Evolutionary conservation across 2,888 invertebrate genomes (phyloP).

Genomic region (Cheilosia pagana): DNA sequence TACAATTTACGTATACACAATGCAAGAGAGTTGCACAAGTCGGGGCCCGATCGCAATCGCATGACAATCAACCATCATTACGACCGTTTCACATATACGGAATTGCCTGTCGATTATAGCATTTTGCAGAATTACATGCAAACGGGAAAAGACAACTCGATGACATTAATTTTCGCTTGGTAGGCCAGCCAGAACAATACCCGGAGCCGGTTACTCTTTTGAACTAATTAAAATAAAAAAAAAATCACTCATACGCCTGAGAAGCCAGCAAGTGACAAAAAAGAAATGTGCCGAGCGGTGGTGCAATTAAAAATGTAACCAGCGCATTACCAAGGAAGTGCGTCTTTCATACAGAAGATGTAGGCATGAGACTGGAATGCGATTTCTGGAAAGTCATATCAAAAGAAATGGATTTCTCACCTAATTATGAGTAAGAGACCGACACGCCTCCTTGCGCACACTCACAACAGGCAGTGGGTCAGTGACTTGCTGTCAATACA

Average conservation of each 20-base stretch:
- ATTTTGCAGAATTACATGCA: constrained; percentile 13
- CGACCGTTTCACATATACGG: constrained; percentile 21
- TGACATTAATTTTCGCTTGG: constrained; percentile 48
- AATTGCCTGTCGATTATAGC: constrained; percentile 25
- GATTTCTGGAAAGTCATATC: background rate
- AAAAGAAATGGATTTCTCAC: constrained; percentile 62
- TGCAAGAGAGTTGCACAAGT: constrained; percentile 25
- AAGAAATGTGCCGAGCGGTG: constrained; percentile 4
- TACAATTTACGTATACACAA: constrained; percentile 7
- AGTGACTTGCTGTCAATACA: constrained; percentile 25
- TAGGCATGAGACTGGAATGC: constrained; percentile 22
- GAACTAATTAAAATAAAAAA: constrained; percentile 37
- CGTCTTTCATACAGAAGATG: background rate
- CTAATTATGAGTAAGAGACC: constrained; percentile 60
- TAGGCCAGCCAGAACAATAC: constrained; percentile 32
- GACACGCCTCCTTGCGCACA: constrained; percentile 48
- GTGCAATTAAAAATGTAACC: constrained; percentile 62
- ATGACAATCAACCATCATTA: constrained; percentile 49
- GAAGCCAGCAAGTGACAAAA: constrained; percentile 20
- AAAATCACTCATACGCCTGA: constrained; percentile 55
- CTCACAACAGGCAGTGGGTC: constrained; percentile 16
- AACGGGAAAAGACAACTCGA: constrained; percentile 26
- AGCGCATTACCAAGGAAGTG: constrained; percentile 44
- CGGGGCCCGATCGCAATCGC: constrained; percentile 40
- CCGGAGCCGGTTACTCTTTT: background rate